phyloP scores from a whole-genome alignment of 2,888 invertebrate genomes.

The Schrankia costaestrigalis region DNA sequence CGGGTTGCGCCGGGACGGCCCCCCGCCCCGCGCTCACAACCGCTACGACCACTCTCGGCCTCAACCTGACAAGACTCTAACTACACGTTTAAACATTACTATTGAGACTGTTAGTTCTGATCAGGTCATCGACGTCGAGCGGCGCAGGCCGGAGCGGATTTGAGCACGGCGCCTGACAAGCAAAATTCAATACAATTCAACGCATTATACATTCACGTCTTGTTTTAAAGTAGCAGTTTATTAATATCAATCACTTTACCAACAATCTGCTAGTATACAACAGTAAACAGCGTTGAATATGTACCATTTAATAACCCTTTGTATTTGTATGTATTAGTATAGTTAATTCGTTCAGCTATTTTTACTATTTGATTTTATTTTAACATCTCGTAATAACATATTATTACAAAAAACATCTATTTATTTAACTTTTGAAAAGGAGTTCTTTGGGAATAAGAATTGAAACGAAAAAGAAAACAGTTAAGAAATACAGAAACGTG shows the following conservation, averaged over 20 bases:
- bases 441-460: constrained; percentile 40
- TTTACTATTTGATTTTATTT: constrained; percentile 10
- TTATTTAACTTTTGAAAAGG: constrained; percentile 36
- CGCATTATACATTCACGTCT: constrained; percentile 34
- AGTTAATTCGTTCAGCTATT: constrained; percentile 38
- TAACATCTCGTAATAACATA: constrained; percentile 5
- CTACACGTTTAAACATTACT: constrained; percentile 22
- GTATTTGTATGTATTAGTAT: constrained; percentile 54
- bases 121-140: constrained; percentile 62
- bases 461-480: constrained; percentile 63
- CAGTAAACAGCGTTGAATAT: constrained; percentile 36
- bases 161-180: constrained; percentile 71
- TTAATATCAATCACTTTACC: constrained; percentile 29
- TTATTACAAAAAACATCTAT: no score
- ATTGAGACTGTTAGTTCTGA: constrained; percentile 53
- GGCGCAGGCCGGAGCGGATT: constrained; percentile 74
- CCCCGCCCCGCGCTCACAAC: constrained; percentile 75
- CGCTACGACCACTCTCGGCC: constrained; percentile 68
- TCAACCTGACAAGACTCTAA: constrained; percentile 67
- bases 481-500: constrained; percentile 59
- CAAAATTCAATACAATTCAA: constrained; percentile 56
- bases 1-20: constrained; percentile 69
- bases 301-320: constrained; percentile 50
- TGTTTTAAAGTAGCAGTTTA: constrained; percentile 39
- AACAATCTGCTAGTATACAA: constrained; percentile 32